Evolutionary conservation across 2,797 vertebrate genomes (phyloP), one percentile per base, ranked within the genome.

Genomic region (Enteromius viviparus): DNA sequence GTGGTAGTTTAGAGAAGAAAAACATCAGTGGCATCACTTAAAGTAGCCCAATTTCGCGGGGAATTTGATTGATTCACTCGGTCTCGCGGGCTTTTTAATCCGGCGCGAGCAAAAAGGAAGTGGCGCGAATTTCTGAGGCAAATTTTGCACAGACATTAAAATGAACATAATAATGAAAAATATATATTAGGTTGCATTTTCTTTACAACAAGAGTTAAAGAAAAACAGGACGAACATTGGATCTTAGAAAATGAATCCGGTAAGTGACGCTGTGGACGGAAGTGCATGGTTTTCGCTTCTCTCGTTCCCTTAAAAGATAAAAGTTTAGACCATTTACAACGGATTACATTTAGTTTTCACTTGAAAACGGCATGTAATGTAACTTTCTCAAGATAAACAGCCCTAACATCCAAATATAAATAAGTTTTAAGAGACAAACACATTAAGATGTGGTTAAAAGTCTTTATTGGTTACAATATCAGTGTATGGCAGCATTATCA

Each of bases 381-480:
- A 66, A 66, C 17, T 9, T 65, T 21, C 17, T 14, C 7, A 3
- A 65, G 64, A 65, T 4, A 65, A 10, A 37, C 3, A 37, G 3
- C 62, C 0, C 7, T 7, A 34, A 64, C 8, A 65, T 65, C 3
- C 11, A 69, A n/a, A 42, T n/a, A 23, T 15, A 72, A 15, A 26
- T 26, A 26, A 32, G 2, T 32, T 2, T 79, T 19, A 77, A 76
- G 4, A 37, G 2, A 47, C 19, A 66, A 51, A 32, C 21, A n/a
- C 11, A 23, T 15, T 14, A n/a, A 76, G n/a, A 58, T 79, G 93
- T 96, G 95, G 95, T 98, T 97, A 97, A 97, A 97, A 96, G 96
- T 95, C 93, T 93, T 99, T 97, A 99, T 98, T 98, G 95, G 95
- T 97, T 97, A 98, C 94, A 97, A 95, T 96, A 95, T 94, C 93